Conservation (phyloP, 2,113 vertebrate species). For the Ciconia boyciana region DNA sequence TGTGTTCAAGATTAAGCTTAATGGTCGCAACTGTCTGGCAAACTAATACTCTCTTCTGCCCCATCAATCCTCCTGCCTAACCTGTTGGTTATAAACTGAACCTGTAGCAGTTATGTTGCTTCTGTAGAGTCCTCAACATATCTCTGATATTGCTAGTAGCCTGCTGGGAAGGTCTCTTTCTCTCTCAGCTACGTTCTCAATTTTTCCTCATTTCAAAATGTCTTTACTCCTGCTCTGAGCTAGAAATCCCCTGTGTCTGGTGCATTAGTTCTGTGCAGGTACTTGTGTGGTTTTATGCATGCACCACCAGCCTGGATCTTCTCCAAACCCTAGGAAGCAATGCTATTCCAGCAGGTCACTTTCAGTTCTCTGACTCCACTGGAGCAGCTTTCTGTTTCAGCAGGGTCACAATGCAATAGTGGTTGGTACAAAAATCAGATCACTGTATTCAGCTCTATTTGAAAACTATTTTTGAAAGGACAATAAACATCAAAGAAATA, state of each 20-base stretch:
- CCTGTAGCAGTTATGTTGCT: background rate
- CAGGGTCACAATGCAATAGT: background rate
- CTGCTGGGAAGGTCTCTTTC: background rate
- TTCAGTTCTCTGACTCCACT: background rate
- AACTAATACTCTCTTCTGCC: background rate
- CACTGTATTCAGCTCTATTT: background rate
- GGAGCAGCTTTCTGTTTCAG: background rate
- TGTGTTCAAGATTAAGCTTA: background rate
- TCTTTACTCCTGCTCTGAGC: background rate
- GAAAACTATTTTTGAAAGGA: background rate
- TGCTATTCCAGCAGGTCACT: background rate
- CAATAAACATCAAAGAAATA: background rate
- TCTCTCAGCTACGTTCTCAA: background rate
- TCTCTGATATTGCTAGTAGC: background rate
- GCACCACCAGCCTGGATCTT: background rate
- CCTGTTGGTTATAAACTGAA: background rate
- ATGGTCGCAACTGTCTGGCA: background rate
- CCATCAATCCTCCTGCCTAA: background rate
- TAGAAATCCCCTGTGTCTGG: background rate
- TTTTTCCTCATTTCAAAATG: background rate
- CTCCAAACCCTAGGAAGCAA: background rate
- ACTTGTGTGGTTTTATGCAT: background rate
- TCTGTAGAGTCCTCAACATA: background rate
- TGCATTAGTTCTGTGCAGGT: background rate
- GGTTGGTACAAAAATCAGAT: background rate